phyloP scores from a whole-genome alignment of 2,113 vertebrate genomes.

The Scomber scombrus region DNA sequence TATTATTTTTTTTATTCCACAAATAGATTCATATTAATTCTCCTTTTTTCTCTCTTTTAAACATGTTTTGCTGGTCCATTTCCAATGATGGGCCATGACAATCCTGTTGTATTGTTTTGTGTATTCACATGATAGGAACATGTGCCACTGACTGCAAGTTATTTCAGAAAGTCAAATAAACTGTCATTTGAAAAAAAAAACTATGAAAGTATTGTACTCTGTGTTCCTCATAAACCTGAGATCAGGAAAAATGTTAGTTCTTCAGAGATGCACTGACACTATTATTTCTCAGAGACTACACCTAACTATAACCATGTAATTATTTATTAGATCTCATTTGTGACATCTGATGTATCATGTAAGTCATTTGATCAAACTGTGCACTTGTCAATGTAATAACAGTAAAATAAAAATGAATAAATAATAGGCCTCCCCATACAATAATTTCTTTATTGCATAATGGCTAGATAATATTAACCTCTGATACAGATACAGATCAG shows the following conservation, averaged over 20 bases:
- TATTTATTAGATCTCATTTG: neutral
- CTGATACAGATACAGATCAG: constrained; percentile 5
- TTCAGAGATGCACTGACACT: neutral
- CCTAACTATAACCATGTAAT: neutral
- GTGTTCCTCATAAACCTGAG: neutral
- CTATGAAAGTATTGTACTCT: neutral
- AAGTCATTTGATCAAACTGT: neutral
- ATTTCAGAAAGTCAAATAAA: constrained; percentile 58
- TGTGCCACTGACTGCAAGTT: constrained; percentile 28
- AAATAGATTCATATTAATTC: constrained; percentile 14
- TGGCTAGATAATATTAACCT: neutral
- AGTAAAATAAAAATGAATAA: too few relatives aligned
- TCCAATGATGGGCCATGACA: constrained; percentile 2
- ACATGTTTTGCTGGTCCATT: constrained; percentile 9
- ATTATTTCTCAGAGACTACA: neutral
- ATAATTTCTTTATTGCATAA: neutral
- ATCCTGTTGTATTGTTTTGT: neutral
- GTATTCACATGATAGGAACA: constrained; percentile 26
- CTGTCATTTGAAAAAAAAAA: constrained; percentile 34
- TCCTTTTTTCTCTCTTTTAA: constrained; percentile 6
- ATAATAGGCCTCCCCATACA: too few relatives aligned
- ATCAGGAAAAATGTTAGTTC: neutral
- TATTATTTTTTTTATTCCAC: constrained; percentile 20
- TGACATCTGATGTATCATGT: neutral
- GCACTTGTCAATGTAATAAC: neutral